These are phyloP conservation scores for Delichon dasypus DNA, from an alignment of 2,797 vertebrate genomes.

Conservation along the genomic window DNA sequence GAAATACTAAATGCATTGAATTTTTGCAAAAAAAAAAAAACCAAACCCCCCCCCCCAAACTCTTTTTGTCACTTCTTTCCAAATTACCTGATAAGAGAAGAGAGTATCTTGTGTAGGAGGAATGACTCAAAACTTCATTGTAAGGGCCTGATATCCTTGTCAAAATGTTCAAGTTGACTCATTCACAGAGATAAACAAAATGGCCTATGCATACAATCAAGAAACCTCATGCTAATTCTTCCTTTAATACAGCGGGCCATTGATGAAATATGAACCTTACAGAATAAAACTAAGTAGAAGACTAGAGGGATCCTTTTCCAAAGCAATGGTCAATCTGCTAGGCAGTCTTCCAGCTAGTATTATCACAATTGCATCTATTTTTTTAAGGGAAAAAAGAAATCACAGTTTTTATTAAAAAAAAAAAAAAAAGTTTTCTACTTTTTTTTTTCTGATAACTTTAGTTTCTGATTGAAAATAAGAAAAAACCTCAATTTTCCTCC, in stretches of 20 bases:
- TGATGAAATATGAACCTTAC: not conserved
- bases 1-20: not conserved
- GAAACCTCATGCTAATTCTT: not conserved
- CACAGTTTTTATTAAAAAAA: rapidly evolving
- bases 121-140: conserved; percentile 34
- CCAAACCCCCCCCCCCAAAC: rapidly evolving
- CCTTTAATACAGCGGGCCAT: not conserved
- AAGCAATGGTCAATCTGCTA: not conserved
- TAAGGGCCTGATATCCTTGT: not conserved
- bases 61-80: not conserved
- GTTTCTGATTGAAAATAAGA: not conserved
- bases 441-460: not conserved
- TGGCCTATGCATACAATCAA: not conserved
- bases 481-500: not conserved
- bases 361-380: not conserved
- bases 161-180: not conserved
- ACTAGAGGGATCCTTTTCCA: not conserved
- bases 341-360: not conserved
- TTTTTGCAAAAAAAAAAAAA: not conserved
- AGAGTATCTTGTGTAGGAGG: conserved; percentile 19
- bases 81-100: not conserved
- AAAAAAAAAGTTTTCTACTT: too few relatives aligned
- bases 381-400: not conserved
- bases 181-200: conserved; percentile 32
- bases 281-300: not conserved